Base-by-base conservation (phyloP, 2,797 vertebrate genomes). In the Enteromius thamalakanensis region DNA sequence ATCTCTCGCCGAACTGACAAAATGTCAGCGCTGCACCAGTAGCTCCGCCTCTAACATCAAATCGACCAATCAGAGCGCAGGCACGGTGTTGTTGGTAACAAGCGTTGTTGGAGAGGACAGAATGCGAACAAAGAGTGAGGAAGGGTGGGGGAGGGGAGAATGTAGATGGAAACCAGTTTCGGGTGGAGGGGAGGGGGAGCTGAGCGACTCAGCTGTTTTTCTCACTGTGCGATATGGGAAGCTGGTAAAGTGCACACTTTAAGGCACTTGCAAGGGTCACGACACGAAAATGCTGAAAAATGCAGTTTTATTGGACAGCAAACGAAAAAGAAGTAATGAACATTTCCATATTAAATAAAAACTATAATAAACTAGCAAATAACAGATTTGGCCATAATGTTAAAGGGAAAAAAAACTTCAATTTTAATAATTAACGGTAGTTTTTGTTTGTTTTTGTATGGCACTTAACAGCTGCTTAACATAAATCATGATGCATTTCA, bases 91-190 rank as follows among this genome's bases (percentile, higher is more conserved):
- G 91, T 93, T 88, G 93, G 93, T 90, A 91, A 87, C 90, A 84
- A 82, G 79, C 81, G n/a, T n/a, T n/a, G n/a, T n/a, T n/a, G 60
- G 9, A 85, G 84, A 76, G 86, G 91, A 90, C 89, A 90, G 91
- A 90, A 87, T 42, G 88, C 93, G 92, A 93, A 95, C 94, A 95
- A 94, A 81, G 76, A 86, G 87, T 88, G 87, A 88, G 85, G 84
- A 78, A 78, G 76, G 69, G 79, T 79, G 77, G 82, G 84, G 84
- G 77, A 88, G 92, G 93, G 92, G 91, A 91, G 90, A 90, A 92
- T 89, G 86, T 37, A 9, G 75, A 90, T 87, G 86, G 90, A 91
- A 91, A 91, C 90, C 76, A 91, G 88, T 45, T 49, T 62, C 85
- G 80, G 85, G 37, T 29, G 62, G 69, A 88, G 88, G 90, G 40